A percentile compares a stretch with the other conserved stretches of the same genome.
These are phyloP conservation scores for Protobothrops mucrosquamatus DNA, from an alignment of 2,113 vertebrate species.

Conservation along the genomic window DNA sequence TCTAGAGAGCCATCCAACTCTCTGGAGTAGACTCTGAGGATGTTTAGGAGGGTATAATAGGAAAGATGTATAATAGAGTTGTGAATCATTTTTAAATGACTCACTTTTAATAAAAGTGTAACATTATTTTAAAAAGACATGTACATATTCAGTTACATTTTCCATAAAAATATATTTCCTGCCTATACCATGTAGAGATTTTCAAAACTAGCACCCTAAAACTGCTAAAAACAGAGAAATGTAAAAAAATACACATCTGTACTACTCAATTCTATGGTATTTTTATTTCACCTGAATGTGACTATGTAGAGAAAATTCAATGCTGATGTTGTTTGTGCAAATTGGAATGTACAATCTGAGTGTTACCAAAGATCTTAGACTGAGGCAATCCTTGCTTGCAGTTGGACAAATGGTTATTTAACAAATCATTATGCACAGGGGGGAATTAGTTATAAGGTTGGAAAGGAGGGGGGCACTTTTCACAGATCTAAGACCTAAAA, in stretches of 20 bases:
- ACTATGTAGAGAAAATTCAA: not conserved
- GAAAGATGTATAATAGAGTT: not conserved
- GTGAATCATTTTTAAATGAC: not conserved
- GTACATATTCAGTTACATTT: not conserved
- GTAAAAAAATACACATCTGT: not conserved
- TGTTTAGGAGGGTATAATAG: not conserved
- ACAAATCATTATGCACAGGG: slow-evolving; percentile 21
- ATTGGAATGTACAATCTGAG: not conserved
- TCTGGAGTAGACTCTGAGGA: not conserved
- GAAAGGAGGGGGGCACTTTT: slow-evolving; percentile 50
- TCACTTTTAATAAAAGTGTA: not conserved
- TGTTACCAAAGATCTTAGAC: slow-evolving; percentile 51
- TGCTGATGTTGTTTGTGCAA: not conserved
- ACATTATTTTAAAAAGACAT: not conserved
- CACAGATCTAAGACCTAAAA: slow-evolving; percentile 38
- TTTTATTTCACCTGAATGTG: not conserved
- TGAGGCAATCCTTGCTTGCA: slow-evolving; percentile 34
- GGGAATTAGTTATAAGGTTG: not conserved
- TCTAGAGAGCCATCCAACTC: not conserved
- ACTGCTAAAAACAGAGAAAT: not conserved
- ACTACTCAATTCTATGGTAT: not conserved
- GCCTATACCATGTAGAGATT: not conserved
- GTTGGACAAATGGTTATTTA: slow-evolving; percentile 42
- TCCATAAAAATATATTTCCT: not conserved
- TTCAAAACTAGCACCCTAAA: not conserved